Evolutionary conservation across 2,113 vertebrate genomes (phyloP).

Genomic region (Tinamus guttatus): DNA sequence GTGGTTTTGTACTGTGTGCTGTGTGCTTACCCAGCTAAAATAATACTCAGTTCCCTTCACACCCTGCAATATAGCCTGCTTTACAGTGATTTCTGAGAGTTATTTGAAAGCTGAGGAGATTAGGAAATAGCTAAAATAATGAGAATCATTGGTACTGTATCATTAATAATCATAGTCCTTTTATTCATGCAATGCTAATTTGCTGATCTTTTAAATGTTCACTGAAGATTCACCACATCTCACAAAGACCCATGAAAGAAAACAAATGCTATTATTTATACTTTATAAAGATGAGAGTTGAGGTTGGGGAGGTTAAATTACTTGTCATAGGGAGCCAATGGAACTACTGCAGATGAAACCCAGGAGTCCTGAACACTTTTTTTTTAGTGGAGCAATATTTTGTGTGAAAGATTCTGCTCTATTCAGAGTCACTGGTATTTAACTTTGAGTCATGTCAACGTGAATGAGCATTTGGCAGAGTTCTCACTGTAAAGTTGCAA

Average conservation of each 20-base stretch:
- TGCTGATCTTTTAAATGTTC: not conserved
- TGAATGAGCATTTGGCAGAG: not conserved
- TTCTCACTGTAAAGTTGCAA: not conserved
- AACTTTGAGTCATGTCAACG: not conserved
- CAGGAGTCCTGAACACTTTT: not conserved
- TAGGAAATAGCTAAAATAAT: not conserved
- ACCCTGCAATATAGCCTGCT: not conserved
- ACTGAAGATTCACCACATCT: not conserved
- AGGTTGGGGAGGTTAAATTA: not conserved
- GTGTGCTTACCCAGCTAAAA: not conserved
- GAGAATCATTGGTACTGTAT: not conserved
- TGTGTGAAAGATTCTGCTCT: not conserved
- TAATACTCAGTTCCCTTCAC: not conserved
- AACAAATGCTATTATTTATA: not conserved
- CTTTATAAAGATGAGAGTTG: not conserved
- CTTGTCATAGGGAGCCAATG: not conserved
- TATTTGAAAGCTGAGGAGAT: not conserved
- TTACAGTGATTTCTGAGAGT: not conserved
- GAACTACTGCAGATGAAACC: not conserved
- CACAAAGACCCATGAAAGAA: not conserved
- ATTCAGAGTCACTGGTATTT: not conserved
- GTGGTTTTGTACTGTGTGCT: not conserved
- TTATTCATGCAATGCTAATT: not conserved
- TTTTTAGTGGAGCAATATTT: not conserved
- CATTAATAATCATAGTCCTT: not conserved